Base-by-base conservation (phyloP, 2,113 vertebrate species). In the Thoracochromis brauschi region DNA sequence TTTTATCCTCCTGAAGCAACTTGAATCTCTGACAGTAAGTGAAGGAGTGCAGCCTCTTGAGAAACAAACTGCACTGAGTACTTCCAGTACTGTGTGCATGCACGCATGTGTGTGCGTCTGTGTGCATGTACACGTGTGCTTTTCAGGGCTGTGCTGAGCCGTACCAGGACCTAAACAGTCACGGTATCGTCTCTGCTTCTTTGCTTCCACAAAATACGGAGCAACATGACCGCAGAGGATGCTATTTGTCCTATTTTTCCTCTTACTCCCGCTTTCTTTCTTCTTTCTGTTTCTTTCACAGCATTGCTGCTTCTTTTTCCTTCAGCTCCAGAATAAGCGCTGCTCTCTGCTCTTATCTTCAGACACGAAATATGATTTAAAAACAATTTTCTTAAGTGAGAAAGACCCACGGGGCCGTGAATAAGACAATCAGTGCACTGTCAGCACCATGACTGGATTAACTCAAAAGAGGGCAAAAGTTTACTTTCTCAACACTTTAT, bases 121-220 rank as follows among this genome's bases (percentile, higher is more conserved):
- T 80, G 90, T 47, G 82, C 65, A 53, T 54, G 40, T 33, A 82
- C 78, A 80, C 40, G 17, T 83, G 42, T 42, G 29, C 38, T 40
- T 81, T 78, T 51, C 45, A 78, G 73, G 4, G 88, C 81, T 84
- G 94, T 90, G 63, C 90, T 94, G 92, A 93, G 84, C 89, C 42
- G 94, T 96, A 96, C 94, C 94, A 95, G 93, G 94, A 90, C 85
- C 93, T 89, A 38, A 81, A 89, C 92, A 93, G 88, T 85, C 80
- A 90, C 31, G 85, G 80, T 81, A 89, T 92, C 83, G 54, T 88
- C 88, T 88, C 80, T 42, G 26, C n/a, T 33, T 85, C 75, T 78
- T 51, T 35, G 75, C 26, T 81, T 85, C 45, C 65, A 65, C 53
- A 85, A 40, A 83, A 81, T 53, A 47, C 71, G 38, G 85, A 91